Evolutionary conservation across 2,888 invertebrate genomes (phyloP).

Genomic region (Ptychoptera albimana): DNA sequence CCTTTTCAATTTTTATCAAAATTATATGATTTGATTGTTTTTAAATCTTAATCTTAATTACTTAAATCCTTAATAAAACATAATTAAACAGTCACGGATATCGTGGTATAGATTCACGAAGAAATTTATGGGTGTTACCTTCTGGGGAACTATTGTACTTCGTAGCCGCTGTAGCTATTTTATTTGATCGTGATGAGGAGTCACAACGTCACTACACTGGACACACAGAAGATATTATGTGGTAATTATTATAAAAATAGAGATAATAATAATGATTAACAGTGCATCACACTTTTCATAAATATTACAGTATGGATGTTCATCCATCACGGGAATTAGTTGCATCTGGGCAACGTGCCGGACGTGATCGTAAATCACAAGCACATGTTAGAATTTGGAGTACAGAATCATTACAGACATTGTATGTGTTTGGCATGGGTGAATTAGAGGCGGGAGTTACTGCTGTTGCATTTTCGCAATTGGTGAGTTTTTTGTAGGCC

Average conservation of each 20-base stretch:
- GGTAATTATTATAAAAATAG: constrained; percentile 35
- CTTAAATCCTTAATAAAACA: background rate
- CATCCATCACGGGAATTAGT: constrained; percentile 79
- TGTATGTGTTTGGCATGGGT: constrained; percentile 82
- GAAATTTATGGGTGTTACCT: constrained; percentile 83
- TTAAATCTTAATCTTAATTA: background rate
- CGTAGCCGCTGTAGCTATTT: constrained; percentile 81
- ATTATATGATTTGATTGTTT: background rate
- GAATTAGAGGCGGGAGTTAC: constrained; percentile 77
- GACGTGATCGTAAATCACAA: constrained; percentile 68
- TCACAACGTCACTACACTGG: constrained; percentile 79
- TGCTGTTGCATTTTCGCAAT: constrained; percentile 76
- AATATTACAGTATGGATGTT: constrained; percentile 53
- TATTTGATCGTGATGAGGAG: constrained; percentile 75
- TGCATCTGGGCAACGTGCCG: constrained; percentile 77
- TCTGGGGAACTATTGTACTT: constrained; percentile 86
- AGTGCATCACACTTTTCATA: no score
- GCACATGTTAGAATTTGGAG: constrained; percentile 89
- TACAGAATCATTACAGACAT: constrained; percentile 71
- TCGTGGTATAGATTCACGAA: constrained; percentile 75
- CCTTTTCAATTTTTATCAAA: constrained; percentile 27
- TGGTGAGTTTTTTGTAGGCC: constrained; percentile 36
- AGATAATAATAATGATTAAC: background rate
- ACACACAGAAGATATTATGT: constrained; percentile 87
- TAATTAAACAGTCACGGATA: constrained; percentile 63